Percentiles rank a stretch among this genome's conserved stretches.
Evolutionary conservation across 2,888 invertebrate genomes (phyloP).

Genomic region (Melieria crassipennis): DNA sequence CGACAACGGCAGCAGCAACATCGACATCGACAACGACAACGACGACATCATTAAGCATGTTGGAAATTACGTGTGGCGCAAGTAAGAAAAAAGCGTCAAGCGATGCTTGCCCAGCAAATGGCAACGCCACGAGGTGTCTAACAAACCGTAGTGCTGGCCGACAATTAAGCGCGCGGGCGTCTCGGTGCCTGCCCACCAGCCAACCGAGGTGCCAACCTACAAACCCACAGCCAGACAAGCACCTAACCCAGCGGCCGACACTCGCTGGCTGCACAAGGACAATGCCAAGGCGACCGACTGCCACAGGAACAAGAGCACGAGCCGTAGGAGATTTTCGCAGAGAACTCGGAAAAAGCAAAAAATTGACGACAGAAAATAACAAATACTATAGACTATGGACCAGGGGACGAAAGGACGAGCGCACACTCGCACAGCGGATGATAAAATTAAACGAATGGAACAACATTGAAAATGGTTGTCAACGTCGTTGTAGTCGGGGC

Average conservation of each 20-base stretch:
- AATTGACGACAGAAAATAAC: background rate
- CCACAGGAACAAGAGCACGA: background rate
- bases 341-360: constrained; percentile 10
- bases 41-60: background rate
- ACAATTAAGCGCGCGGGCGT: constrained; percentile 16
- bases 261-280: constrained; percentile 14
- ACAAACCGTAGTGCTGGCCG: background rate
- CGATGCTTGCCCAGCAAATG: background rate
- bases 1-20: constrained; percentile 33
- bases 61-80: background rate
- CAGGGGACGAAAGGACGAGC: background rate
- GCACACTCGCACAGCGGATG: constrained; percentile 34
- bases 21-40: constrained; percentile 29
- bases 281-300: constrained; percentile 26
- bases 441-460: constrained; percentile 40
- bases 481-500: background rate
- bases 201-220: background rate
- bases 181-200: background rate
- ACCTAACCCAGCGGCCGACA: constrained; percentile 11
- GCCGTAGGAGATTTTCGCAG: background rate
- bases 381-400: constrained; percentile 1
- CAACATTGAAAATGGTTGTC: constrained; percentile 20
- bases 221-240: background rate
- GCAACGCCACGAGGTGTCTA: constrained; percentile 4
- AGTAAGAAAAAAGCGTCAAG: background rate